These are phyloP conservation scores for Drosophila trichaetosa DNA, from an alignment of 2,888 invertebrate genomes.

Conservation along the genomic window DNA sequence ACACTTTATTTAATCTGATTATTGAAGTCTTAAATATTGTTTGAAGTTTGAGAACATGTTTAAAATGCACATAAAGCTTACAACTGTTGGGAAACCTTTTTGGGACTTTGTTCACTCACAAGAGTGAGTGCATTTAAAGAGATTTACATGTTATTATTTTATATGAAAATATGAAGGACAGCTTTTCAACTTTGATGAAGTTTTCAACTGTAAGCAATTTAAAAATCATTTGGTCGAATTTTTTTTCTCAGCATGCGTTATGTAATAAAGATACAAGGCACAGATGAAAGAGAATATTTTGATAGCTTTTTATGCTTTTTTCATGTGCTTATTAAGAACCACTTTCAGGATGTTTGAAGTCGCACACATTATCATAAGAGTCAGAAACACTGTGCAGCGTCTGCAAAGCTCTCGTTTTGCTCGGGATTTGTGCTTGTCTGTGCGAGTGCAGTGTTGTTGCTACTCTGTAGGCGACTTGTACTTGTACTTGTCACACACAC, in stretches of 20 bases:
- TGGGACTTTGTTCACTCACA: background rate
- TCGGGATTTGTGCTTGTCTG: slow-evolving; percentile 49
- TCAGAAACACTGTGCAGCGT: slow-evolving; percentile 38
- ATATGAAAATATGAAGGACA: background rate
- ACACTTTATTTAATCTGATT: background rate
- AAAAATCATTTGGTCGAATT: background rate
- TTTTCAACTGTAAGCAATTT: background rate
- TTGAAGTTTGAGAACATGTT: background rate
- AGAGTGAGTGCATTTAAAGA: background rate
- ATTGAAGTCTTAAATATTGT: background rate
- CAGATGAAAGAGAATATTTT: slow-evolving; percentile 6
- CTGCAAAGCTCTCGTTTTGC: slow-evolving; percentile 25
- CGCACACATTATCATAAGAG: background rate
- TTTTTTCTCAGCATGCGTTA: background rate
- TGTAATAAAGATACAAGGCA: background rate
- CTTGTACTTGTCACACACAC: slow-evolving; percentile 5
- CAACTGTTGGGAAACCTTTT: background rate
- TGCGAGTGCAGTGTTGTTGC: slow-evolving; percentile 37
- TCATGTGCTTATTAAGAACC: background rate
- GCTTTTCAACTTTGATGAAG: background rate
- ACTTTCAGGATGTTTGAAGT: background rate
- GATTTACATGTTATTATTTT: background rate
- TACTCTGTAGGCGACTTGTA: slow-evolving; percentile 28
- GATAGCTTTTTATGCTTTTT: background rate
- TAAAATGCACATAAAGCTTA: background rate